Evolutionary conservation across 2,797 vertebrate genomes (phyloP).

Genomic region (Alouatta caraya): DNA sequence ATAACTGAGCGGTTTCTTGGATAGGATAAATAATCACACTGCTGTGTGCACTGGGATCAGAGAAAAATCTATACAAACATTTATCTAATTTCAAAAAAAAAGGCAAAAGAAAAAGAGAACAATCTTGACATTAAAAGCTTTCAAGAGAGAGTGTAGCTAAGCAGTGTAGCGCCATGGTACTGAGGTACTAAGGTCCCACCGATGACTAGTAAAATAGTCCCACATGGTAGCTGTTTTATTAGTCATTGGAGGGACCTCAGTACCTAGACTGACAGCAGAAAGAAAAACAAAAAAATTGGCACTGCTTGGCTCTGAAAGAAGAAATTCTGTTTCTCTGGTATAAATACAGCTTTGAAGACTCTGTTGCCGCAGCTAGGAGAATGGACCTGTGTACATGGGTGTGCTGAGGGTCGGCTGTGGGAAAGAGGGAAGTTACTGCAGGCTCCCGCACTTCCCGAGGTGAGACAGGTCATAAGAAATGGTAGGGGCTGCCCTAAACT

Average conservation of each 20-base stretch:
- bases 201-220: not conserved
- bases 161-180: not conserved
- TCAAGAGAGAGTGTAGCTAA: not conserved
- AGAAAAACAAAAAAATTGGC: not conserved
- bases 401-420: no score
- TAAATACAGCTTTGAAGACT: not conserved
- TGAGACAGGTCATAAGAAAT: not conserved
- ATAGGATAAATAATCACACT: not conserved
- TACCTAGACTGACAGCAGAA: not conserved
- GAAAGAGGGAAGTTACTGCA: not conserved
- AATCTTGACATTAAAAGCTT: not conserved
- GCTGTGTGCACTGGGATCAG: not conserved
- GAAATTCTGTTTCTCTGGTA: not conserved
- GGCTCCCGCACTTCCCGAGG: not conserved
- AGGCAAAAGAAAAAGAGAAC: not conserved
- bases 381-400: not conserved
- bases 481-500: not conserved
- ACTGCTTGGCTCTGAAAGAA: not conserved
- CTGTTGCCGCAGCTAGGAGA: not conserved
- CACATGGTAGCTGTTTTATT: not conserved
- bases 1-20: not conserved
- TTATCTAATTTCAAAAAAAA: not conserved
- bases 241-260: not conserved
- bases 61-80: not conserved
- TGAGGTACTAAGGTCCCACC: not conserved